Conservation (phyloP, 1,140 invertebrate genomes). For the Ganaspis sp. region DNA sequence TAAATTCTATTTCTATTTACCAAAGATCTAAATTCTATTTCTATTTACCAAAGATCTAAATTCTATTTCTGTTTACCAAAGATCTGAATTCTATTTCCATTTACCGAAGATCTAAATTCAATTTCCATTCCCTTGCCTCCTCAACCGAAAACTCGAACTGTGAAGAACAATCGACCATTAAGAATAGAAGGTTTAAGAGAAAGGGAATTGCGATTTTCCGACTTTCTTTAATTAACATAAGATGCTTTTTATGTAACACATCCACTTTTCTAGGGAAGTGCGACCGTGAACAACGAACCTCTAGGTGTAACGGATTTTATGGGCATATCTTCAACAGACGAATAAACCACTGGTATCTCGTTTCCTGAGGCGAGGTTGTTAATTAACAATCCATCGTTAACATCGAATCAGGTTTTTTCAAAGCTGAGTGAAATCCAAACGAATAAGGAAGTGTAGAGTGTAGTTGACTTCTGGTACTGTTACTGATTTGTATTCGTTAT, state of each 20-base stretch:
- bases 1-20: too few species aligned
- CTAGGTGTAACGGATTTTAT: slow-evolving; percentile 19
- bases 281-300: slow-evolving; percentile 18
- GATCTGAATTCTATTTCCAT: too few species aligned
- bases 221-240: slow-evolving; percentile 29
- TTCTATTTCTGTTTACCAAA: too few species aligned
- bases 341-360: background rate
- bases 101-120: background rate
- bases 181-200: background rate
- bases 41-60: too few species aligned
- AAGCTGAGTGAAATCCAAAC: slow-evolving; percentile 3
- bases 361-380: background rate
- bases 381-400: slow-evolving; percentile 29
- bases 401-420: slow-evolving; percentile 10
- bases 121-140: background rate
- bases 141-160: slow-evolving; percentile 11
- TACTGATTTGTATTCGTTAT: slow-evolving; percentile 22
- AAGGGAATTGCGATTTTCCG: slow-evolving; percentile 24
- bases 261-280: background rate
- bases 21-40: too few species aligned
- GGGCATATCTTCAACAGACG: slow-evolving; percentile 2
- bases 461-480: background rate
- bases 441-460: background rate
- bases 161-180: slow-evolving; percentile 14
- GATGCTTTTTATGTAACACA: slow-evolving; percentile 22